Base-by-base conservation (phyloP, 30 jellyfish, hydroid and myxozoan genomes). In the Aurelia aurita complex sp. Pacific region DNA sequence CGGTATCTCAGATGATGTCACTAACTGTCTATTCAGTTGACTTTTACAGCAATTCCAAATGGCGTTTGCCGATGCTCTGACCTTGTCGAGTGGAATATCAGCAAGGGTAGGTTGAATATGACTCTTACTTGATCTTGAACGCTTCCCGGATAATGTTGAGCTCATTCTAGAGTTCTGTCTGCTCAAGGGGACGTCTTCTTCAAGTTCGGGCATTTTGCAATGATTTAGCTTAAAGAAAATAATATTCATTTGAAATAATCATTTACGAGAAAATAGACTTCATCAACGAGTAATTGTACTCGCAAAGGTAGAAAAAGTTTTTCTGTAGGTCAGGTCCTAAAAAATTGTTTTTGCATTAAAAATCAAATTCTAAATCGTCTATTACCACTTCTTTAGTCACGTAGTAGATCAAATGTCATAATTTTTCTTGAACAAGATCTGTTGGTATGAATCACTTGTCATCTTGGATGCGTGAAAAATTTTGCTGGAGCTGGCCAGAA, bases 21-120 rank as follows among this genome's bases (percentile, higher is more conserved):
- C 92, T 40, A 73, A 1, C 10, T 73, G 63, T 60, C 92, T 83
- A 46, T 74, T 83, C 68, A 12, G n/a, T 19, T 80, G 66, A 42
- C 92, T 83, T n/a, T 86, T 18, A 32, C 92, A 83, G 61, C 92
- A 73, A 61, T 83, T 54, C 92, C 92, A 83, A 53, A 83, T 46
- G 3, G 92, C 92, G 65, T 35, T 59, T 2, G 92, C 87, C 16
- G 87, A 54, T 7, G 92, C 86, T 62, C 75, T 34, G 11, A 83
- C 71, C 3, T 57, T 71, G 55, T 69, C 84, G 1, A 53, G 40
- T 1, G 91, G 91, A 15, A 81, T 55, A 11, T 81, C 91, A 18
- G 70, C 53, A 0, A 60, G 69, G 34, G 55, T 64, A 57, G n/a
- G 82, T 16, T 68, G 89, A 29, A 52, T 18, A 15, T 69, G 80